Evolutionary conservation across 2,888 invertebrate species (phyloP).

Genomic region (Trichogramma dendrolimi): DNA sequence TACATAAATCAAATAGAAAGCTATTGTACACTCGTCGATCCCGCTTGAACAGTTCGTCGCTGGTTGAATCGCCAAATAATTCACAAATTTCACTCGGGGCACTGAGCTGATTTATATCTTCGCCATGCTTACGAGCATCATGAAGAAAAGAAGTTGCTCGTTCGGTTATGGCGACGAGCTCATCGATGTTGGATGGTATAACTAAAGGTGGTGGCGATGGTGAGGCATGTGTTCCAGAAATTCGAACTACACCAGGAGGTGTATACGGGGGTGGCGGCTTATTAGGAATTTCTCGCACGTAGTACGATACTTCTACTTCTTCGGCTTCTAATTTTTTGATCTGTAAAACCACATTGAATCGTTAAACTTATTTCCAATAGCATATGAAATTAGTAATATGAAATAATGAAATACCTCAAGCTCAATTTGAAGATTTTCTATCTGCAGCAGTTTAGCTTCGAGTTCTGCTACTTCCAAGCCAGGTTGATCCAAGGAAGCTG

Average conservation of each 20-base stretch:
- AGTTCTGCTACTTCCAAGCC: conserved; percentile 46
- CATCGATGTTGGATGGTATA: conserved; percentile 52
- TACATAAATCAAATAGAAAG: conserved; percentile 62
- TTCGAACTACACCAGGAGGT: conserved; percentile 54
- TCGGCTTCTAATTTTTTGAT: conserved; percentile 60
- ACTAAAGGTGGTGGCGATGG: conserved; percentile 46
- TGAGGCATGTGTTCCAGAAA: conserved; percentile 43
- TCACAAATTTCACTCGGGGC: conserved; percentile 45
- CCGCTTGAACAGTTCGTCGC: conserved; percentile 36
- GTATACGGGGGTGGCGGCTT: conserved; percentile 75
- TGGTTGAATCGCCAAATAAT: conserved; percentile 40
- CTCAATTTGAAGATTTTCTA: conserved; percentile 63
- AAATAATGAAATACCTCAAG: conserved; percentile 55
- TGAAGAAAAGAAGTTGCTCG: conserved; percentile 53
- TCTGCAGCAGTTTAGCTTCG: conserved; percentile 61
- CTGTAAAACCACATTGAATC: conserved; percentile 44
- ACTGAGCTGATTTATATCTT: conserved; percentile 42
- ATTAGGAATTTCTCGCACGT: conserved; percentile 66
- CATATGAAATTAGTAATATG: neutral
- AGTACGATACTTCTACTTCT: conserved; percentile 56
- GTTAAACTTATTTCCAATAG: neutral
- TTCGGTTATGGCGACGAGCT: conserved; percentile 53
- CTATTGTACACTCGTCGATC: conserved; percentile 54
- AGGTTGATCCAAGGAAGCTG: conserved; percentile 48
- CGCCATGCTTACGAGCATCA: conserved; percentile 48